Evolutionary conservation across 2,797 vertebrate species (phyloP), one percentile per base, ranked within the genome.

Genomic region (Sandelia bainsii): DNA sequence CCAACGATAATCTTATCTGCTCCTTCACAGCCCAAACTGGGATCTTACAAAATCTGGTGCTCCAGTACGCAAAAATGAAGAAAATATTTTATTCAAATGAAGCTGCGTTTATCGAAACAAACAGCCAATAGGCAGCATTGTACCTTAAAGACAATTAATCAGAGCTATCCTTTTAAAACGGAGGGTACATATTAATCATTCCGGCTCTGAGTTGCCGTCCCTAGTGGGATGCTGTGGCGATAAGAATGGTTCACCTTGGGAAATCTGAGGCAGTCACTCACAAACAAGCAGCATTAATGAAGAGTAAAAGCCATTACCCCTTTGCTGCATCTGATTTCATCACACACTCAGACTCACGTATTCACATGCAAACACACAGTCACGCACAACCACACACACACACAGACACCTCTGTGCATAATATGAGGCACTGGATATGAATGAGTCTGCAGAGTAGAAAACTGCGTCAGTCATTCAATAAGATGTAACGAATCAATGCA

Each of bases 281-380:
- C 87, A 94, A 94, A 92, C 89, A 93, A 91, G 90, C 87, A 65
- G 88, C 91, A 89, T 93, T 93, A 94, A 94, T 93, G 91, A 93
- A 91, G 87, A 92, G 89, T 91, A 90, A 89, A 91, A 93, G 87
- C 89, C 90, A 93, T 94, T 92, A 93, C 88, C 79, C 73, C 67
- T 69, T 70, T 59, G 62, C 85, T 90, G 84, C 84, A 83, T 92
- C 83, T 91, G 87, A 92, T 91, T 92, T 89, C 86, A 89, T 87
- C 89, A 86, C 87, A 78, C 75, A 67, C 77, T 49, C 67, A 22
- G 19, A 49, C 77, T 64, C 78, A 75, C 72, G 27, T 56, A 76
- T 45, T 63, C 79, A 72, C 73, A 72, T 44, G 57, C 69, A 78
- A 37, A 79, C 68, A 44, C 69, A 32, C 62, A 20, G 37, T 7